These are phyloP conservation scores for Corynorhinus townsendii DNA, from an alignment of 2,113 vertebrate species.

Conservation along the genomic window DNA sequence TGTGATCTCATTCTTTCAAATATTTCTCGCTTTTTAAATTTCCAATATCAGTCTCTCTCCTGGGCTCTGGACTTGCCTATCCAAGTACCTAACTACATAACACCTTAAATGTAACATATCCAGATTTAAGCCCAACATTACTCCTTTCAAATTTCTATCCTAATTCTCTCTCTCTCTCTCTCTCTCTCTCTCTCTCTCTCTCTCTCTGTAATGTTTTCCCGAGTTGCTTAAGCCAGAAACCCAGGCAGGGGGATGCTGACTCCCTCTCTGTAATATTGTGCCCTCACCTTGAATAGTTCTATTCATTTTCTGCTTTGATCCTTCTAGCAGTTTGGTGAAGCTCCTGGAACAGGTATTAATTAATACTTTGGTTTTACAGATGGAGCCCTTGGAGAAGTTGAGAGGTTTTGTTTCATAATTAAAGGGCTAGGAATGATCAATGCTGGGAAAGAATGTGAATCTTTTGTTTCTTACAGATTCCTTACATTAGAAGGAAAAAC, in stretches of 20 bases:
- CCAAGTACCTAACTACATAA: not conserved
- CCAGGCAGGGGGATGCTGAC: not conserved
- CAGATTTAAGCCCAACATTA: not conserved
- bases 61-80: not conserved
- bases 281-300: not conserved
- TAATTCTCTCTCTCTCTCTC: not conserved
- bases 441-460: not conserved
- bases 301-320: not conserved
- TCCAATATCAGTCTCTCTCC: not conserved
- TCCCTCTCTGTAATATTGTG: not conserved
- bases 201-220: not conserved
- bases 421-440: not conserved
- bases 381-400: not conserved
- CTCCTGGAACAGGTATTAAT: not conserved
- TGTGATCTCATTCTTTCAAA: constrained; percentile 1
- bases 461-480: not conserved
- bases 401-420: not conserved
- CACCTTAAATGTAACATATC: not conserved
- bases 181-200: not conserved
- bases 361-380: not conserved
- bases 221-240: not conserved
- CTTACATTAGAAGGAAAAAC: not conserved
- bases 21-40: constrained; percentile 2
- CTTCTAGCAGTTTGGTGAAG: not conserved
- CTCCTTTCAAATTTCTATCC: not conserved